These are phyloP conservation scores for Archips xylosteana DNA, from an alignment of 2,888 invertebrate genomes.

Conservation along the genomic window DNA sequence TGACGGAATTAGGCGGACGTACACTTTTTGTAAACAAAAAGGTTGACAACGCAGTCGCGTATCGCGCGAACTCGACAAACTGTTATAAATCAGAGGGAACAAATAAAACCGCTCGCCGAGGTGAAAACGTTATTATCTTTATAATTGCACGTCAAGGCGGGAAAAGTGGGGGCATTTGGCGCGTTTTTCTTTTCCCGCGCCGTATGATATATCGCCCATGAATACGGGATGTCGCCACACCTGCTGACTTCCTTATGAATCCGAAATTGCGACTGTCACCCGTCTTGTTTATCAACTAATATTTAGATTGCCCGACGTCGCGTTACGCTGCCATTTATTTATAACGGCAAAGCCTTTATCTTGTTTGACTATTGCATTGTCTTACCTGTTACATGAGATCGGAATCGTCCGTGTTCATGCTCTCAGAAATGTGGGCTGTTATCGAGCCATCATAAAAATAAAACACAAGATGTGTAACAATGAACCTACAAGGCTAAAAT, in stretches of 20 bases:
- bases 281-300: conserved; percentile 68
- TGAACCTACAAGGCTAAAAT: conserved; percentile 75
- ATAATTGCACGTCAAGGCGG: conserved; percentile 84
- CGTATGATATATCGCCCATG: conserved; percentile 83
- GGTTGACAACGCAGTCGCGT: conserved; percentile 43
- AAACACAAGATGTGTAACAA: conserved; percentile 68
- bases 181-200: conserved; percentile 62
- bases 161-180: conserved; percentile 63
- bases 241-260: conserved; percentile 79
- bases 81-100: conserved; percentile 81
- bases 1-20: conserved; percentile 46
- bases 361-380: conserved; percentile 36
- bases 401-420: conserved; percentile 23
- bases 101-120: conserved; percentile 80
- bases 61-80: conserved; percentile 58
- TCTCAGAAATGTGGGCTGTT: conserved; percentile 48
- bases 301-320: conserved; percentile 41
- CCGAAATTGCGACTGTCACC: conserved; percentile 70
- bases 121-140: conserved; percentile 85
- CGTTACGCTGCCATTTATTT: conserved; percentile 22
- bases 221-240: conserved; percentile 82
- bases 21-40: conserved; percentile 38
- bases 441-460: conserved; percentile 67
- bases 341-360: conserved; percentile 34
- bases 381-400: conserved; percentile 18